Conservation (phyloP, 2,113 vertebrate genomes). For the Xiphorhynchus elegans region DNA sequence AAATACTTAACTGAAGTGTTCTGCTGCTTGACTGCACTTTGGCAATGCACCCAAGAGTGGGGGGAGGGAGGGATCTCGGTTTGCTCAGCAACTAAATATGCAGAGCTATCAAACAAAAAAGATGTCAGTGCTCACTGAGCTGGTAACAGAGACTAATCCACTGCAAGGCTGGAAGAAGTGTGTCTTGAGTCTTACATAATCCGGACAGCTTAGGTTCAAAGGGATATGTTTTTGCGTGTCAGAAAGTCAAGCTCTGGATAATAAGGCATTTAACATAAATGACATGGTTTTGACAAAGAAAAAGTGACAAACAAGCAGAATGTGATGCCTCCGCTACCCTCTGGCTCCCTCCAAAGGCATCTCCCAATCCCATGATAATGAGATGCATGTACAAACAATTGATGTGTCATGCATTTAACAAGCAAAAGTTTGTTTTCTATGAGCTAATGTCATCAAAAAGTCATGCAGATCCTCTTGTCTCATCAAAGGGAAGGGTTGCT, state of each 20-base stretch:
- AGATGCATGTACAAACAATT: not conserved
- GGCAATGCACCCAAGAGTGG: not conserved
- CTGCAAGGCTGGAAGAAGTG: not conserved
- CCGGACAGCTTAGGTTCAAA: not conserved
- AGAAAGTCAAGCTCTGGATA: slow-evolving; percentile 3
- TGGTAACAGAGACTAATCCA: slow-evolving; percentile 19
- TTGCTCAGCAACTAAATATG: not conserved
- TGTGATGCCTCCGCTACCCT: not conserved
- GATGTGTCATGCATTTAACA: not conserved
- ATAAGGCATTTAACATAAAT: slow-evolving; percentile 2
- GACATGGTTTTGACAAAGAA: not conserved
- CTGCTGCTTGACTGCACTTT: not conserved
- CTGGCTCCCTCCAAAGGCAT: not conserved
- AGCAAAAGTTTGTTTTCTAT: not conserved
- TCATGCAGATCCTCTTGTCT: not conserved
- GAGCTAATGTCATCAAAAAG: not conserved
- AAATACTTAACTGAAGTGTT: not conserved
- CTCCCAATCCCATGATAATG: not conserved
- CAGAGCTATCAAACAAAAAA: not conserved
- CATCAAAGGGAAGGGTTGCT: not conserved
- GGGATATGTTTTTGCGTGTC: not conserved
- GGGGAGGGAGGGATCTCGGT: not conserved
- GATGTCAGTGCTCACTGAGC: not conserved
- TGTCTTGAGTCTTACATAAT: slow-evolving; percentile 13
- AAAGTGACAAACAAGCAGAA: not conserved